A percentile compares a stretch with the other conserved stretches of the same genome.
Evolutionary conservation across 2,113 vertebrate species (phyloP).

Genomic region (Gobius niger): DNA sequence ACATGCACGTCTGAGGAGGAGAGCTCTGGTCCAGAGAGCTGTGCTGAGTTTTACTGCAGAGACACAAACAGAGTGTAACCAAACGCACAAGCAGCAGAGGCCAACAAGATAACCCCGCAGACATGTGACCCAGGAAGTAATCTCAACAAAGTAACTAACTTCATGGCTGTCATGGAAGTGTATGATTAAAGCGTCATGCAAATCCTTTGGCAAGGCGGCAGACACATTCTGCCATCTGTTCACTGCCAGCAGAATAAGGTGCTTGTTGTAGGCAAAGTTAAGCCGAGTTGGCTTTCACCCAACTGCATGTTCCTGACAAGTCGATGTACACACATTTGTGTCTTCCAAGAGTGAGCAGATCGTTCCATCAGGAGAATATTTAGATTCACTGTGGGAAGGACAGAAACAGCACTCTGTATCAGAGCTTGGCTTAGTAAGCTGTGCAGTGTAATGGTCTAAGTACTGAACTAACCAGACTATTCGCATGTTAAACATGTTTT

Average conservation of each 20-base stretch:
- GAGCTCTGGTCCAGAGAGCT: constrained; percentile 96
- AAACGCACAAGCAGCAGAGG: constrained; percentile 4
- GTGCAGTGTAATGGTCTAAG: background rate
- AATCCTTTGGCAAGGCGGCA: constrained; percentile 41
- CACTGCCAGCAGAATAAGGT: constrained; percentile 45
- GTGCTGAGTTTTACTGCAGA: constrained; percentile 90
- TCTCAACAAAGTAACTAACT: constrained; percentile 38
- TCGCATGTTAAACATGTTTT: constrained; percentile 8
- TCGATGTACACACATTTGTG: constrained; percentile 32
- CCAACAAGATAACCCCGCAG: constrained; percentile 9
- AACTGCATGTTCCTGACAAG: constrained; percentile 61
- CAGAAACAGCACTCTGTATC: constrained; percentile 20
- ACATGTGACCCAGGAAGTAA: constrained; percentile 18
- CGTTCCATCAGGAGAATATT: constrained; percentile 25
- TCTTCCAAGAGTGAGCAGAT: constrained; percentile 25
- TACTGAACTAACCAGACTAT: background rate
- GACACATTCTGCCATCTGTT: constrained; percentile 55
- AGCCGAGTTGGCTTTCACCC: constrained; percentile 44
- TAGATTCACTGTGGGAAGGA: constrained; percentile 16
- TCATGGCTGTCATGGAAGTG: constrained; percentile 41
- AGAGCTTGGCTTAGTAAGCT: background rate
- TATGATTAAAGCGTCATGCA: constrained; percentile 50
- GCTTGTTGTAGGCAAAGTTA: constrained; percentile 53
- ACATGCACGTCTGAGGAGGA: constrained; percentile 89
- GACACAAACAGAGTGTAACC: constrained; percentile 4